Evolutionary conservation across 2,888 invertebrate species (phyloP), one percentile per base, ranked within the genome.

Genomic region (Conomelus anceps): DNA sequence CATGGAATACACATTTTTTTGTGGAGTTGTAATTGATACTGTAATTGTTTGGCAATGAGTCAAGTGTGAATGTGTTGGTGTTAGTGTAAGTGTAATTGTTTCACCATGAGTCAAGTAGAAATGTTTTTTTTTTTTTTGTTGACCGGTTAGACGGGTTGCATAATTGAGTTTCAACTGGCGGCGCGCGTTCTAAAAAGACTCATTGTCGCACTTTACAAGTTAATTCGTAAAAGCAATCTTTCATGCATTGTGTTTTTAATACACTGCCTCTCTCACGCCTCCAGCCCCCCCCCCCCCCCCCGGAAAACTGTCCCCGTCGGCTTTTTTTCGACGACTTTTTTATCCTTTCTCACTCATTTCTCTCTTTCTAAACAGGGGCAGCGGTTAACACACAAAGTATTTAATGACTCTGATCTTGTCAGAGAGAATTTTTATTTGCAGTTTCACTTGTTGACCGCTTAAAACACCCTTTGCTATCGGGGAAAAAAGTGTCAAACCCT

Each of bases 391-490:
- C 85, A 24, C 88, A 88, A 26, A 88, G 84, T 85, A 88, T 88
- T 88, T 88, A 88, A 88, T 88, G 88, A 88, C 84, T 85, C 26
- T 26, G 23, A 88, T 88, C 88, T 88, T 88, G 88, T 88, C 88
- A 88, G 84, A 88, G 85, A 88, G 85, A 84, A 85, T 88, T 88
- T 88, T 88, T 29, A 88, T 85, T 85, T 85, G 29, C 88, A 84
- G 88, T 88, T 85, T 85, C 88, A 88, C 29, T 88, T 85, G 88
- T 63, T n/a, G n/a, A n/a, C n/a, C n/a, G n/a, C n/a, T n/a, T n/a
- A n/a, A n/a, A n/a, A n/a, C n/a, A n/a, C n/a, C 88, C 88, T 24
- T 63, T 26, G 26, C 26, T 7, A 11, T 26, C 11, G 6, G 23
- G 88, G 20, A 17, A 88, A 88, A 88, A 88, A 88, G 84, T 84